Evolutionary conservation across 1,140 invertebrate species (phyloP), one percentile per base, ranked within the genome.

Genomic region (Teleogryllus occipitalis): DNA sequence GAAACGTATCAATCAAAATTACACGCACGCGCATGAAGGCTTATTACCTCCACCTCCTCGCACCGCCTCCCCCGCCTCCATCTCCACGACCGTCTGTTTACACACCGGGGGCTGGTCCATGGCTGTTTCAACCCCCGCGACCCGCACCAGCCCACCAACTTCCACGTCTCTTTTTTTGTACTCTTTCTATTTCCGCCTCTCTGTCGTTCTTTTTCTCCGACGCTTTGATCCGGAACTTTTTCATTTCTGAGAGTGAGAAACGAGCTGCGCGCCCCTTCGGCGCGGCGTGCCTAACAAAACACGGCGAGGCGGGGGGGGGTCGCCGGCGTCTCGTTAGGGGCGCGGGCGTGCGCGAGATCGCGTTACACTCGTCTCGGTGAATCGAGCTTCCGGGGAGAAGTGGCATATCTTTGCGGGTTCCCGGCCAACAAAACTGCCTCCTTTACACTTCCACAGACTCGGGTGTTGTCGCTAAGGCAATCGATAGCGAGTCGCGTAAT

Each of bases 161-260:
- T 65, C 7, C 54, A 10, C 54, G 10, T 65, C 54, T 14, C 54
- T 14, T 14, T 10, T 65, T 65, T 65, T 65, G 54, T 65, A 10
- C 54, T 65, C 54, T 14, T 39, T 39, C 27, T 39, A 39, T 5
- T 39, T 39, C 10, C 54, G 54, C 18, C 54, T 65, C 54, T 65
- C 54, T 18, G 18, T 65, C 54, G 18, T 65, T 65, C 54, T 65
- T 65, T 65, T 65, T 65, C 54, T 65, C 54, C 10, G 54, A 18
- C 54, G 54, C 54, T 65, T 65, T 65, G 54, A 65, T 65, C 54
- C 54, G 18, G 54, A 65, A 65, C 54, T 65, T 65, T 65, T 65
- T 65, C 54, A 65, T 65, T 65, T 65, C 54, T 18, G 54, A 65
- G 54, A 65, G 54, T 65, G 54, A 65, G 54, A 65, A 54, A 18